A percentile compares a stretch with the other conserved stretches of the same genome.
Evolutionary conservation across 2,113 vertebrate species (phyloP).

Genomic region (Urocynchramus pylzowi): DNA sequence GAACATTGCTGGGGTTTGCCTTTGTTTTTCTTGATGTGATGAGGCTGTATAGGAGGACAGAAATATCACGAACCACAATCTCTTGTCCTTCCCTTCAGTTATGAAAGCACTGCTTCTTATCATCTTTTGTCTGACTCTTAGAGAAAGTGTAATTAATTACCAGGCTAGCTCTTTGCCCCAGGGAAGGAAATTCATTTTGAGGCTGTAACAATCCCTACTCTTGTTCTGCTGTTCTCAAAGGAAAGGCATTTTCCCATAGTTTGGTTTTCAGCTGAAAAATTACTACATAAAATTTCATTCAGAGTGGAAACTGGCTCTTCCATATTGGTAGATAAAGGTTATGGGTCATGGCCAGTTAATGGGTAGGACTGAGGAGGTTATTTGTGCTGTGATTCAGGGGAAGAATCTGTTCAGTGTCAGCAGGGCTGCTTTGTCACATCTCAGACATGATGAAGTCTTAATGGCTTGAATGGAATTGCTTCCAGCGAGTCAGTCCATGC

Average conservation of each 20-base stretch:
- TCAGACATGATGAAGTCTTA: background rate
- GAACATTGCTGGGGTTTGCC: background rate
- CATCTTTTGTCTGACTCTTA: constrained; percentile 3
- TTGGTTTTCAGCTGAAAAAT: background rate
- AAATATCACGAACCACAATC: background rate
- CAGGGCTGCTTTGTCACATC: background rate
- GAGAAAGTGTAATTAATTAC: constrained; percentile 54
- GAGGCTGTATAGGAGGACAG: background rate
- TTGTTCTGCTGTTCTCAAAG: constrained; percentile 34
- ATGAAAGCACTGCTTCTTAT: background rate
- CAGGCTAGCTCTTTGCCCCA: background rate
- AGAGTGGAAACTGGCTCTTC: background rate
- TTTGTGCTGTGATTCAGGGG: background rate
- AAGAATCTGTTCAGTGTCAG: background rate
- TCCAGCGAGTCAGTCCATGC: background rate
- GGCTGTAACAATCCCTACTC: constrained; percentile 3
- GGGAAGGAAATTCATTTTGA: constrained; percentile 33
- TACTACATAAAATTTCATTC: background rate
- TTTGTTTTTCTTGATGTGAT: background rate
- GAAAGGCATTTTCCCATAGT: constrained; percentile 9
- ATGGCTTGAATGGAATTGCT: background rate
- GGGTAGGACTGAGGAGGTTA: background rate
- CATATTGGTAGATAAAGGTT: background rate
- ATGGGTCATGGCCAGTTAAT: background rate
- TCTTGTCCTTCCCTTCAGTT: background rate